Base-by-base conservation (phyloP, 2,113 vertebrate species). In the Scomber japonicus region DNA sequence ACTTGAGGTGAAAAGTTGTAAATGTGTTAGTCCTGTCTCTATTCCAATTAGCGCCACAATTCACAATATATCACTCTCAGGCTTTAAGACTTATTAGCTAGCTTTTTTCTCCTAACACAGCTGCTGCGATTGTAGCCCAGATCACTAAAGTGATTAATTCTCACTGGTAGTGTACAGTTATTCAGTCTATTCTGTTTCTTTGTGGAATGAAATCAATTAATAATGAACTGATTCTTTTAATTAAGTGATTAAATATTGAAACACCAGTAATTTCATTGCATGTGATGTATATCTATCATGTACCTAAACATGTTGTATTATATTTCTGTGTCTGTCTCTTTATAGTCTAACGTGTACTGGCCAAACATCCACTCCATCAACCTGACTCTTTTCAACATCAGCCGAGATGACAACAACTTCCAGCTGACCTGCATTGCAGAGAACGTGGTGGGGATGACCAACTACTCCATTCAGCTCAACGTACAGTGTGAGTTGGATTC, bases 381-480 rank as follows among this genome's bases (percentile, higher is more conserved):
- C 91, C 84, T 99, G 91, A 98, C 97, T 0, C 95, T 99, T 54
- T 96, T 97, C 87, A 99, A 99, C 1, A 96, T 98, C 90, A 98
- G 97, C 59, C 96, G 97, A 0, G 97, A 98, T 50, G 98, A 99
- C 95, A 99, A 99, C 0, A 96, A 96, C 65, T 99, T 96, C 85
- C 94, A 96, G 82, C 95, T 99, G 57, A 97, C 96, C 16, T 99
- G 98, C 90, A 99, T 99, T 11, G 97, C 98, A 0, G 98, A 98
- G 94, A 99, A 98, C 0, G 95, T 99, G 94, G 98, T 99, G 92
- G 98, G 98, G 66, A 99, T 98, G 97, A 97, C 95, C 91, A 99
- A 99, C 67, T 96, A 96, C 77, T 98, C 97, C 1, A 96, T 98
- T 48, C 96, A 97, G 85, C 96, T 99, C 88, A 96, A 96, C 0